Evolutionary conservation across 2,797 vertebrate genomes (phyloP), one percentile per base, ranked within the genome.

Genomic region (Rhyacichthys aspro): DNA sequence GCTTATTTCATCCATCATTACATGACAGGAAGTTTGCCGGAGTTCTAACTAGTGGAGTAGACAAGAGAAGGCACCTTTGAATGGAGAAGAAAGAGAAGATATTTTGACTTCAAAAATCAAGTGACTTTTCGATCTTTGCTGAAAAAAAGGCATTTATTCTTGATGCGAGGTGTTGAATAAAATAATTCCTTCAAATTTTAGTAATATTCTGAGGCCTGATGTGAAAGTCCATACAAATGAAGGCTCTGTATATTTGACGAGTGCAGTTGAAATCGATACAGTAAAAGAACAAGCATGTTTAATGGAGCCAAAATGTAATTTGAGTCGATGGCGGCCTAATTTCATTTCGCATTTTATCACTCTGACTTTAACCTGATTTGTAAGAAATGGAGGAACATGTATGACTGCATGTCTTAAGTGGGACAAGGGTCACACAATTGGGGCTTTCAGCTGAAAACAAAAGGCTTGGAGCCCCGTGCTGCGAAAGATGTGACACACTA

Each of bases 371-470:
- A 53, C 43, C 15, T 38, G 45, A 59, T 50, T 19, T 41, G 11
- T 19, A 1, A 41, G 7, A 9, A 43, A 44, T 18, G 41, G 1
- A 43, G 16, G 7, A 16, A 33, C 9, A 7, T 36, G 38, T 1
- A 16, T 48, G 18, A 15, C 12, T 32, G 36, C 6, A 37, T 18
- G 43, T 16, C 15, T 39, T 23, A 69, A 60, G 43, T 23, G 11
- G 52, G 36, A 59, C 48, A 50, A 44, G 44, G 54, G 46, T 43
- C 60, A 71, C 47, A 58, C 59, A 60, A 32, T n/a, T 48, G n/a
- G 14, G 3, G 17, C 34, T 61, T 55, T 56, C 1, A 38, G 38
- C 55, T 39, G 14, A 23, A 53, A 1, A 38, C 33, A 39, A 61
- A 44, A 11, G 4, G 5, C 28, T 19, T 50, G 49, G 16, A 45